phyloP scores from a whole-genome alignment of 2,888 invertebrate species.

The Galeopsomyia nigrocyanea region DNA sequence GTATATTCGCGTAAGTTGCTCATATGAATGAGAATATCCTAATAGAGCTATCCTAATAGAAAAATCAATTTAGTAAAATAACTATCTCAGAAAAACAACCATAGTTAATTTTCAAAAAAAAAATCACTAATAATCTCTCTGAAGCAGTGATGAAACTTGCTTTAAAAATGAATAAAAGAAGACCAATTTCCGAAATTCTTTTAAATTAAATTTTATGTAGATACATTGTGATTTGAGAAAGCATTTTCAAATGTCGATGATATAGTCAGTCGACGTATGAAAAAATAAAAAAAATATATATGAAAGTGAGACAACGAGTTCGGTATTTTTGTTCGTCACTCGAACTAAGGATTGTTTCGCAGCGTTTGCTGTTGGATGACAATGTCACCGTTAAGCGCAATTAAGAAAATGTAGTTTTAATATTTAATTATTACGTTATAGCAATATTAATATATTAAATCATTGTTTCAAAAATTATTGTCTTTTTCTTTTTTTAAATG shows the following conservation, averaged over 20 bases:
- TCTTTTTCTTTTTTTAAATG: slow-evolving; percentile 13
- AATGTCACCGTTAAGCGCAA: slow-evolving; percentile 41
- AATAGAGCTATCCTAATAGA: slow-evolving; percentile 16
- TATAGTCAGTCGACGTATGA: not conserved
- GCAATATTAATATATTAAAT: slow-evolving; percentile 65
- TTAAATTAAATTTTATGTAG: slow-evolving; percentile 8
- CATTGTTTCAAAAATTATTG: slow-evolving; percentile 58
- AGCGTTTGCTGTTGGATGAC: slow-evolving; percentile 33
- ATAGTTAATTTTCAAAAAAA: slow-evolving; percentile 37
- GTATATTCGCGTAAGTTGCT: not conserved
- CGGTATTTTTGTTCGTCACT: slow-evolving; percentile 13
- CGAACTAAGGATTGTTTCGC: slow-evolving; percentile 42
- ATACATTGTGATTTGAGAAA: slow-evolving; percentile 11
- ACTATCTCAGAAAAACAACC: slow-evolving; percentile 28
- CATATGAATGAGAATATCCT: slow-evolving; percentile 19
- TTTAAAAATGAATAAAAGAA: not conserved
- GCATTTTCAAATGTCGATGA: slow-evolving; percentile 13
- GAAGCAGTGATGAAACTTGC: not conserved
- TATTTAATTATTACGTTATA: slow-evolving; percentile 63
- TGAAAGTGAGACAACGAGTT: slow-evolving; percentile 13
- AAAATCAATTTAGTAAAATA: slow-evolving; percentile 19
- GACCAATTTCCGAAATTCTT: too few relatives aligned
- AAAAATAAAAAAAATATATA: slow-evolving; percentile 4
- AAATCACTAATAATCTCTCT: not conserved
- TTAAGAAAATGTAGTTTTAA: slow-evolving; percentile 55